Evolutionary conservation across 1,140 invertebrate species (phyloP), one percentile per base, ranked within the genome.

Genomic region (Periplaneta americana): DNA sequence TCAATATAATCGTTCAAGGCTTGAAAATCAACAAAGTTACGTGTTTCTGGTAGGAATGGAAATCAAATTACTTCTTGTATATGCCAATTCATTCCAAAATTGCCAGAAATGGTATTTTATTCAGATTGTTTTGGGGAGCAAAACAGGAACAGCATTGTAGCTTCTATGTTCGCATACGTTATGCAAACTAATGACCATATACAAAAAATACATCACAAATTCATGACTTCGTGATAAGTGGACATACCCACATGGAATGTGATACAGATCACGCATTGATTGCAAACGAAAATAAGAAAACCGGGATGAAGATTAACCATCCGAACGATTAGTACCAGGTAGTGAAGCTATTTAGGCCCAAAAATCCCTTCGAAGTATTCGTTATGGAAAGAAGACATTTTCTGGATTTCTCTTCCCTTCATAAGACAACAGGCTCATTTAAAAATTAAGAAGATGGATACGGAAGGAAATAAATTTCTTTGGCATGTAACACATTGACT

Each of bases 131-230:
- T 82, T 84, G 57, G 75, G 2, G 82, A 83, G 80, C 85, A 86
- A 80, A 86, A 86, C 74, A 48, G 83, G 34, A 85, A 86, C 77
- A 77, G 74, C 17, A 80, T 82, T 8, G 39, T 85, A 11, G 76
- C 85, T 33, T 84, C 77, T 32, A 81, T 81, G 80, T 81, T 81
- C 91, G 2, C 90, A 92, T 84, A 34, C 18, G n/a, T 33, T 78
- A 22, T 2, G 35, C 35, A 2, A 32, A 33, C 28, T 85, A 76
- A 85, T 82, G 77, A 79, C 86, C 18, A 84, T 83, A 78, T 83
- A 81, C 36, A 85, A 85, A 31, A 84, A 86, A n/a, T n/a, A n/a
- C n/a, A n/a, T n/a, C n/a, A n/a, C n/a, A n/a, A n/a, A n/a, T n/a
- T n/a, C n/a, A n/a, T n/a, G n/a, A n/a, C n/a, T n/a, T n/a, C n/a